A percentile compares a stretch with the other conserved stretches of the same genome.
phyloP scores from a whole-genome alignment of 2,113 vertebrate species.

The Castor canadensis region DNA sequence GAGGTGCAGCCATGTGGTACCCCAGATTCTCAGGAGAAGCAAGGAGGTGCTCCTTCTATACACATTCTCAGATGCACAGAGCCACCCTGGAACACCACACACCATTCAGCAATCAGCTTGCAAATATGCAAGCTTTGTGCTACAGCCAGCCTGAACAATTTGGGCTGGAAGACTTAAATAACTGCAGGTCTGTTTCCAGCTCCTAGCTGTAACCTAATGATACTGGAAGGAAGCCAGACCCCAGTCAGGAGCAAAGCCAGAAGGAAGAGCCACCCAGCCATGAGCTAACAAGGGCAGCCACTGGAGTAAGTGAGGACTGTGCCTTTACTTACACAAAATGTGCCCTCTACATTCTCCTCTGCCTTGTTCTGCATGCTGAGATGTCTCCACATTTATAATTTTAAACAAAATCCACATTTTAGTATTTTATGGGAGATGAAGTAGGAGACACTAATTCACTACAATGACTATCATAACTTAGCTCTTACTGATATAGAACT shows the following conservation, averaged over 20 bases:
- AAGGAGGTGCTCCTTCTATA: background rate
- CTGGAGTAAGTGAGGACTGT: conserved; percentile 45
- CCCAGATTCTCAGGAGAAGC: background rate
- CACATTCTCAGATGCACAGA: background rate
- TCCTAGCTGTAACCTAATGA: conserved; percentile 75
- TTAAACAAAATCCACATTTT: conserved; percentile 67
- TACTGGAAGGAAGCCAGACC: conserved; percentile 73
- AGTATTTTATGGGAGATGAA: conserved; percentile 24
- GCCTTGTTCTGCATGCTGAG: conserved; percentile 65
- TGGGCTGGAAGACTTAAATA: conserved; percentile 68
- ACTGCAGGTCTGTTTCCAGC: conserved; percentile 71
- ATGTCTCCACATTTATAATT: conserved; percentile 60
- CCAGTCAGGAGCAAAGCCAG: conserved; percentile 49
- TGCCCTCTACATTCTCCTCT: conserved; percentile 75
- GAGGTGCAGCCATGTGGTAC: background rate
- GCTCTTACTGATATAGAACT: background rate
- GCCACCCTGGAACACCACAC: background rate
- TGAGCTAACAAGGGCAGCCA: conserved; percentile 58
- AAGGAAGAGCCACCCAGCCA: conserved; percentile 63
- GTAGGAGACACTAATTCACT: background rate
- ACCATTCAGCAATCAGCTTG: conserved; percentile 11
- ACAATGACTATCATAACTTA: background rate
- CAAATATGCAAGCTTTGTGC: conserved; percentile 43
- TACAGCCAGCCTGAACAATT: conserved; percentile 62
- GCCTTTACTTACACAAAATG: conserved; percentile 70